Conservation (phyloP, 2,113 vertebrate species). For the Odontophorus gujanensis region DNA sequence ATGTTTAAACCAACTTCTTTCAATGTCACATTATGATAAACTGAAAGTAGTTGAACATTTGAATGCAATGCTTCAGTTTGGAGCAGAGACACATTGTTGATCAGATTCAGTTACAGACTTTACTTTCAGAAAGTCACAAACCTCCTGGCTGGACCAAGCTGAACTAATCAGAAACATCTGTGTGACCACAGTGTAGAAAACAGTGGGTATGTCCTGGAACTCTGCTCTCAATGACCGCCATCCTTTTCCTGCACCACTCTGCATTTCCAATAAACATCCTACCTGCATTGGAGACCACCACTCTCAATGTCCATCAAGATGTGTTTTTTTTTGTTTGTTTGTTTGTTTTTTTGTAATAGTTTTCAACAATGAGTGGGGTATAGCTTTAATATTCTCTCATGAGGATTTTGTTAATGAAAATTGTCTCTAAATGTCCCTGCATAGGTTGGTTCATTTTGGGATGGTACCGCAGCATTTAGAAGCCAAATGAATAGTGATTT, state of each 20-base stretch:
- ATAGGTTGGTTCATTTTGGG: neutral
- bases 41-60: neutral
- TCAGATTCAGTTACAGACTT: neutral
- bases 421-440: neutral
- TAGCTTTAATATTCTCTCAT: neutral
- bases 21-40: neutral
- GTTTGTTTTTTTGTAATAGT: neutral
- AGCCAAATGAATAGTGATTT: neutral
- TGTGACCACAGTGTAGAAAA: neutral
- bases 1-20: neutral
- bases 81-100: neutral
- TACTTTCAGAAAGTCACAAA: neutral
- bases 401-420: neutral
- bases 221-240: neutral
- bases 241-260: neutral
- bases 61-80: neutral
- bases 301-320: neutral
- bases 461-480: neutral
- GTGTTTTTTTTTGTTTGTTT: neutral
- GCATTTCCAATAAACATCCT: neutral
- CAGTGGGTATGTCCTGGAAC: neutral
- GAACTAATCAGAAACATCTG: constrained; percentile 30
- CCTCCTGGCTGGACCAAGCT: neutral
- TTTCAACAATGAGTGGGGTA: neutral
- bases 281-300: neutral